Conservation (phyloP, 2,888 invertebrate genomes). For the Polyploca ridens region DNA sequence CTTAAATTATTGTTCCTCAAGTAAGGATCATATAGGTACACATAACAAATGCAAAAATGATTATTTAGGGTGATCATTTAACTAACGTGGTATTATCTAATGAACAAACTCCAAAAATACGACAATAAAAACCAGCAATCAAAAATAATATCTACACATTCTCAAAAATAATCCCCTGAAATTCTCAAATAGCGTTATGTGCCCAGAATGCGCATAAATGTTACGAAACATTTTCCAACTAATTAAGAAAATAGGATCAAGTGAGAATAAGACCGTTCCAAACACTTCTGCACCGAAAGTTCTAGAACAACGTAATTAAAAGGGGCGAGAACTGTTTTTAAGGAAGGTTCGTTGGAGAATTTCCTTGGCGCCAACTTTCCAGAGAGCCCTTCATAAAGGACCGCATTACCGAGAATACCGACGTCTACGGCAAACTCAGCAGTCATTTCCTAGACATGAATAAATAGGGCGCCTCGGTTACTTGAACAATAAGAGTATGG, state of each 20-base stretch:
- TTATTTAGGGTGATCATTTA: too few species aligned
- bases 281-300: constrained; percentile 11
- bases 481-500: background rate
- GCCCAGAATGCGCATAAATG: constrained; percentile 9
- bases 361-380: constrained; percentile 20
- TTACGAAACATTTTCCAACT: constrained; percentile 9
- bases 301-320: constrained; percentile 15
- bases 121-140: too few species aligned
- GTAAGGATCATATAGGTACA: too few species aligned
- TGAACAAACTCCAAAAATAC: too few species aligned
- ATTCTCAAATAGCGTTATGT: background rate
- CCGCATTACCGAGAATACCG: constrained; percentile 20
- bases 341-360: constrained; percentile 17
- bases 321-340: constrained; percentile 14
- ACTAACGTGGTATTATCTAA: too few species aligned
- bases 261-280: constrained; percentile 1
- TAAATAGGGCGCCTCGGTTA: constrained; percentile 17
- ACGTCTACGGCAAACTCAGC: constrained; percentile 16
- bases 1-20: too few species aligned
- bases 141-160: too few species aligned
- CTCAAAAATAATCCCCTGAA: too few species aligned
- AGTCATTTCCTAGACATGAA: constrained; percentile 19
- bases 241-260: constrained; percentile 10
- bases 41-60: too few species aligned
- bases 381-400: constrained; percentile 21